These are phyloP conservation scores for Pygoscelis adeliae DNA, from an alignment of 2,113 vertebrate genomes.

Conservation along the genomic window DNA sequence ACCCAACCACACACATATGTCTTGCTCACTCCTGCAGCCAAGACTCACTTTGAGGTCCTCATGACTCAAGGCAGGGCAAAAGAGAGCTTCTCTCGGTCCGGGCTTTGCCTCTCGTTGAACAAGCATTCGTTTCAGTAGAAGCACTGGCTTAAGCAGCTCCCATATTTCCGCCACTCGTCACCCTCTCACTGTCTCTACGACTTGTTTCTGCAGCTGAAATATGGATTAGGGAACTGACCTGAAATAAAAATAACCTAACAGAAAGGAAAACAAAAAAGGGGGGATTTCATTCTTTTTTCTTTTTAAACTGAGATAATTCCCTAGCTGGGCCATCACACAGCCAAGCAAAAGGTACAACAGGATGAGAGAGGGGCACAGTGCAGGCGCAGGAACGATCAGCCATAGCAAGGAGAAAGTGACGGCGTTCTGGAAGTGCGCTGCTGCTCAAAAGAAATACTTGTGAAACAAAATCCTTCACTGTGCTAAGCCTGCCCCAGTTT, in stretches of 20 bases:
- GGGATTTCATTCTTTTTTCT: background rate
- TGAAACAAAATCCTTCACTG: background rate
- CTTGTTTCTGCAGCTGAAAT: background rate
- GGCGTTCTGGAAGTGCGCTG: background rate
- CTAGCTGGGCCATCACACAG: background rate
- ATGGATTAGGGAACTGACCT: background rate
- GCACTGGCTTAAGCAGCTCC: background rate
- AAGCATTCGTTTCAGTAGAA: background rate
- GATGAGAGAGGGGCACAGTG: background rate
- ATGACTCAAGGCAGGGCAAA: background rate
- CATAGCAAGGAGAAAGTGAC: background rate
- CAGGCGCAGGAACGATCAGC: background rate
- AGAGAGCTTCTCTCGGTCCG: background rate
- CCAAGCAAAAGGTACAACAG: background rate
- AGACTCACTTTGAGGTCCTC: background rate
- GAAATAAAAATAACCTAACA: background rate
- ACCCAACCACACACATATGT: background rate
- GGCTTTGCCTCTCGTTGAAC: background rate
- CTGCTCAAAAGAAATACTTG: background rate
- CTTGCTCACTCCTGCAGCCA: background rate
- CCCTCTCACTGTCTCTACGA: background rate
- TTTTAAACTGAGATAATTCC: background rate
- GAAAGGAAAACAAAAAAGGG: background rate
- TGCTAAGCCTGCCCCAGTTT: background rate
- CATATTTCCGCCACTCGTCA: background rate